Base-by-base conservation (phyloP, 1,140 invertebrate species). In the Zophobas morio region DNA sequence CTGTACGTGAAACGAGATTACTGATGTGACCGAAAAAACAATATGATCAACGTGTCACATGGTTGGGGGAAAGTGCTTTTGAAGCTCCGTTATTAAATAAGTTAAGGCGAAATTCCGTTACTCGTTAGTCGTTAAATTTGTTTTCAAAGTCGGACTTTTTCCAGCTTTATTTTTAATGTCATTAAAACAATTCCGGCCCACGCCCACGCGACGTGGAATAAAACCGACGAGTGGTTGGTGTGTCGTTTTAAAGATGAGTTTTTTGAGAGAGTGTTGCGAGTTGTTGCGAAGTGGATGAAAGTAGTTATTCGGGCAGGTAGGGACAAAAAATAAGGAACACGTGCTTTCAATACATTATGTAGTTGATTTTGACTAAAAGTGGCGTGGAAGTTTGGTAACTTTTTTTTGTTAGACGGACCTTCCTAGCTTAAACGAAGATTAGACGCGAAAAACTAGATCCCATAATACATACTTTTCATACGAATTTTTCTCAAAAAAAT, bases 121-220 rank as follows among this genome's bases (percentile, higher is more conserved):
- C 3, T 20, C 37, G 8, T 63, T 63, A 6, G 35, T 42, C 60
- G 60, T 66, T 66, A 42, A 66, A 66, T 40, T 66, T 46, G 60
- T 66, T 46, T 46, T 33, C 5, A 60, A 36, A 57, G 20, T 32
- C 6, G 49, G 20, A 0, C 49, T 4, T 4, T 4, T 20, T 20
- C 49, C 6, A 51, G 60, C 37, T 66, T 40, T 63, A 63, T 40
- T 40, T 51, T 40, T 63, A 63, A 63, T 42, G 42, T 63, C 60
- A 66, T 66, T 66, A 66, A 46, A 60, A 60, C 35, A 60, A 40
- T 42, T 57, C 32, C 8, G 1, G 2, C 60, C 6, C 5, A 51
- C n/a, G 49, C 2, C 49, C 20, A 20, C 20, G 20, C 20, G 20
- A 20, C 20, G 20, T 20, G 49, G 49, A 51, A 51, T 51, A 51